phyloP scores from a whole-genome alignment of 2,888 invertebrate genomes.

The Hydroisotoma schaefferi region DNA sequence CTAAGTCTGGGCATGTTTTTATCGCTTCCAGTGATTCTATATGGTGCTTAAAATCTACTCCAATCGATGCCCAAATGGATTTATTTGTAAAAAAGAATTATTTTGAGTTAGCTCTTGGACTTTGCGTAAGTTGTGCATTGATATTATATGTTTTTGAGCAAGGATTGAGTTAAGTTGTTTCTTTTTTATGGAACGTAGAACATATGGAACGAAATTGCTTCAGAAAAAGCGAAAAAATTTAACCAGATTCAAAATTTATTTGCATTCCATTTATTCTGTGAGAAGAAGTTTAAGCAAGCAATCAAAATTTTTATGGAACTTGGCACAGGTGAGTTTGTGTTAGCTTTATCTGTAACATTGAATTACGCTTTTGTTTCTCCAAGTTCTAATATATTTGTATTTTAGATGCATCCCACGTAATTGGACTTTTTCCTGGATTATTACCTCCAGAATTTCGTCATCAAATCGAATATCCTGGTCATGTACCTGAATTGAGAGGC shows the following conservation, averaged over 20 bases:
- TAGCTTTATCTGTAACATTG: constrained; percentile 3
- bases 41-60: constrained; percentile 79
- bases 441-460: constrained; percentile 60
- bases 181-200: constrained; percentile 59
- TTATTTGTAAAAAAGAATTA: constrained; percentile 82
- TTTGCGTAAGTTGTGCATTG: constrained; percentile 78
- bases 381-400: neutral
- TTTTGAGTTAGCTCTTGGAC: constrained; percentile 86
- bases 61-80: constrained; percentile 77
- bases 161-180: constrained; percentile 8
- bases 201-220: constrained; percentile 73
- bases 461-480: constrained; percentile 58
- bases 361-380: neutral
- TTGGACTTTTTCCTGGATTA: constrained; percentile 87
- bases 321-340: constrained; percentile 61
- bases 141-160: neutral
- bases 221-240: constrained; percentile 74
- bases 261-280: constrained; percentile 86
- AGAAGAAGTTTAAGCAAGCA: constrained; percentile 81
- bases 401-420: constrained; percentile 87
- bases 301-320: constrained; percentile 87
- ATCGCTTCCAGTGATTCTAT: constrained; percentile 82
- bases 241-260: constrained; percentile 84
- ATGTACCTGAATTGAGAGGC: constrained; percentile 66
- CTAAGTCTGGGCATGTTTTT: constrained; percentile 75